Evolutionary conservation across 1,140 invertebrate species (phyloP), one percentile per base, ranked within the genome.

Genomic region (Ruditapes philippinarum): DNA sequence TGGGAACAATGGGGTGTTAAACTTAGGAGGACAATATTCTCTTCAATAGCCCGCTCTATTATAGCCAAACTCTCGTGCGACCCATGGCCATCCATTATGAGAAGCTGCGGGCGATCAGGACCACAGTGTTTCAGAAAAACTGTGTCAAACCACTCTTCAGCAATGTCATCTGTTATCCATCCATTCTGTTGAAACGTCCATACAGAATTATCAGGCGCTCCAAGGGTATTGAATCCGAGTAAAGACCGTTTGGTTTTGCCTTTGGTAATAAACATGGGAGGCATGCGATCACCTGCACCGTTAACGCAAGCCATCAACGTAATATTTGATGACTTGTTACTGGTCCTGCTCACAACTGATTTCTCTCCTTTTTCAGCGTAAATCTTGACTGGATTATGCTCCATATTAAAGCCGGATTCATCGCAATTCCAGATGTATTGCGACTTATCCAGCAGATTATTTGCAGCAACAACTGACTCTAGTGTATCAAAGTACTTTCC

Each of bases 51-150:
- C 14, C 12, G 42, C 17, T 91, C 76, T 4, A 93, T 25, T 0
- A 92, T 40, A 7, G 49, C 89, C 0, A 90, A 25, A 0, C 78
- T 60, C 60, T 91, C 88, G 84, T 92, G 91, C 45, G 51, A 80
- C 7, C 57, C n/a, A 68, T 92, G 92, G 0, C 82, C 89, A 82
- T 92, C 92, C 12, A 92, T 42, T 19, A 92, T 76, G 0, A 93
- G 81, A 12, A 92, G 40, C 28, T 91, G 91, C 17, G 89, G 92
- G 28, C 89, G 45, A 17, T 80, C 40, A 19, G 85, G 84, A 14
- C 91, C 88, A 70, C 78, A 88, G 49, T 89, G 14, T 62, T 82
- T 82, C 1, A 91, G 76, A 68, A 90, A 93, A 3, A 93, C 88
- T 25, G 88, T 33, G 17, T 65, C 17, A 78, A 92, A 93, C 91